Conservation (phyloP, 1,140 invertebrate species). For the Xylocopa sonorina region DNA sequence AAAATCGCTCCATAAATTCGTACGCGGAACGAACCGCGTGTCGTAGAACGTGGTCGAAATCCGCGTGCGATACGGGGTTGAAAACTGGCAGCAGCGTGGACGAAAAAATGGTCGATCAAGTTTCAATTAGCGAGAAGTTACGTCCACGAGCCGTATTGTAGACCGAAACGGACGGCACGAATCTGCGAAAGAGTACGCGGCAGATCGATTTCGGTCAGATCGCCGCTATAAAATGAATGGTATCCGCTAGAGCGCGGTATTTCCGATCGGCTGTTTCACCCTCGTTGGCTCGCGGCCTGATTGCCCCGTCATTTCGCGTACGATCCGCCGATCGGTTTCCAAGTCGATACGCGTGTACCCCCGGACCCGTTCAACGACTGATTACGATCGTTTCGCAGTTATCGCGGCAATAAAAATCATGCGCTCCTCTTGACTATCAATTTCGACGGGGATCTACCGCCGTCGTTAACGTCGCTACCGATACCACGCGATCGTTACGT, state of each 20-base stretch:
- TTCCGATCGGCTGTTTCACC: conserved; percentile 44
- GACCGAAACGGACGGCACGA: neutral
- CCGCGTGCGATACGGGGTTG: no score
- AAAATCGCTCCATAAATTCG: no score
- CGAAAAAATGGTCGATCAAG: no score
- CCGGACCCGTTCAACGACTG: conserved; percentile 50
- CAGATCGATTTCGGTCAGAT: conserved; percentile 77
- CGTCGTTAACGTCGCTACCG: conserved; percentile 57
- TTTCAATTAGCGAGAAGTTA: no score
- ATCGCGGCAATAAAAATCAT: conserved; percentile 58
- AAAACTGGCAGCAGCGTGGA: no score
- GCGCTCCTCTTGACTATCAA: conserved; percentile 58
- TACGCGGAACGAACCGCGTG: no score
- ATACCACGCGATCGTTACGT: conserved; percentile 58
- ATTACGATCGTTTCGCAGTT: conserved; percentile 63
- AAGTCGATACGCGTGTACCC: conserved; percentile 10
- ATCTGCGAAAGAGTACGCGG: conserved; percentile 63
- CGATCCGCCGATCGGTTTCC: conserved; percentile 27
- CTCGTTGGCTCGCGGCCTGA: conserved; percentile 43
- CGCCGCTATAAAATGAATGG: conserved; percentile 33
- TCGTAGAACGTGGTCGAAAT: no score
- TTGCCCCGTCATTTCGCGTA: conserved; percentile 44
- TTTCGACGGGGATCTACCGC: conserved; percentile 49
- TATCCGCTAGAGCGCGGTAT: conserved; percentile 16
- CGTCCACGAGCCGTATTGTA: neutral